Evolutionary conservation across 2,797 vertebrate genomes (phyloP), one percentile per base, ranked within the genome.

Genomic region (Acropternis orthonyx): DNA sequence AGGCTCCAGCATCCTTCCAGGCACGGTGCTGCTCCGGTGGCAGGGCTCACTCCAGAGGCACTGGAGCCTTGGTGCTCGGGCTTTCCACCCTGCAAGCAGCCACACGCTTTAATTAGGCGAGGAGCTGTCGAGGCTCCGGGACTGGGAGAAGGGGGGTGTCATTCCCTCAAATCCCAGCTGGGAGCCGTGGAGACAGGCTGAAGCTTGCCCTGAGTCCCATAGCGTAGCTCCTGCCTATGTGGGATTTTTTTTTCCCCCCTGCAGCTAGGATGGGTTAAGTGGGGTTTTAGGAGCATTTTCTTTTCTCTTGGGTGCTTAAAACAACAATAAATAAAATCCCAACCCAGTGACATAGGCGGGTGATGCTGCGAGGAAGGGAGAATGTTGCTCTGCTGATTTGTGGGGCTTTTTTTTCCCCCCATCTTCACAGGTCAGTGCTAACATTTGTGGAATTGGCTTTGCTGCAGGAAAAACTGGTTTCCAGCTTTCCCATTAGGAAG

Each of bases 401-500:
- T 92, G 46, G 77, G 67, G 61, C 49, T 65, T 28, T n/a, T n/a
- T 51, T 36, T 83, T 51, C 58, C 59, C 21, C 37, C 37, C 4
- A 85, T 71, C 83, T 94, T 92, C 74, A 88, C 72, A 85, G 92
- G 93, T 94, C 88, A 91, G 43, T 75, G 93, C 73, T 93, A 92
- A 77, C 46, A 49, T 93, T 89, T 91, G 52, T 77, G 77, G 71
- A 92, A 88, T 93, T 91, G 87, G 75, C 76, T 69, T 80, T 68
- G 55, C 85, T 76, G 89, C 93, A 88, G 94, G 89, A 94, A 95
- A 92, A 95, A 88, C 85, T 89, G 76, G 92, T 94, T 92, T 92
- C 54, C 66, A 65, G 73, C 73, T 30, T 74, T 93, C 82, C 79
- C 5, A 0, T 81, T 91, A 84, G 69, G 85, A 93, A 80, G 73